Base-by-base conservation (phyloP, 1,140 invertebrate genomes). In the Drosophila tropicalis region DNA sequence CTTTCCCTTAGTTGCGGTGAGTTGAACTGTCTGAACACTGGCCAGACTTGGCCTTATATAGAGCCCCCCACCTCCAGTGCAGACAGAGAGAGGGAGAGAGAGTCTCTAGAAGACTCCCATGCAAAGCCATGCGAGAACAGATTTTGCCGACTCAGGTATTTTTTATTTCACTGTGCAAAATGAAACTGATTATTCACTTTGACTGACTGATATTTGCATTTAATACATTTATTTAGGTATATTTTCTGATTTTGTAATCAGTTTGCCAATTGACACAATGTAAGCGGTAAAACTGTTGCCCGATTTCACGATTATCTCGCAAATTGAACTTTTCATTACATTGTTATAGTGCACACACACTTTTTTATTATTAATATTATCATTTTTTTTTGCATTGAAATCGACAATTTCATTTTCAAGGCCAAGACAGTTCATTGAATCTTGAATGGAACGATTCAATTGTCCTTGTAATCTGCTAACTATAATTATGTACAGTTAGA, bases 1-100 rank as follows among this genome's bases (percentile, higher is more conserved):
- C 39, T 44, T 19, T 64, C 47, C 61, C 60, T 66, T 15, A 58
- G 60, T 65, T 51, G 44, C 61, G 47, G 15, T 70, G 80, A 82
- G 79, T 82, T 75, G 70, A 80, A 85, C 81, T 85, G 77, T 7
- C 22, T 64, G 62, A 40, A 6, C 9, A 5, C 2, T 17, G 10
- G 1, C n/a, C 29, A 22, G 5, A 4, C 17, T 0, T 0, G 5
- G 12, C 12, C 12, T 76, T 81, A 74, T 82, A 81, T 82, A 82
- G 25, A n/a, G n/a, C n/a, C n/a, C n/a, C 44, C 44, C 22, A 25
- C 22, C 29, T 29, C 29, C 29, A 6, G 0, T 5, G 29, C 0
- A 29, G 22, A 22, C 1, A 22, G 29, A 29, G 29, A 29, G 29
- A 29, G 5, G 6, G 5, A 29, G 29, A 29, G 29, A 6, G 29